These are phyloP conservation scores for Ibidorhyncha struthersii DNA, from an alignment of 2,113 vertebrate species.

Conservation along the genomic window DNA sequence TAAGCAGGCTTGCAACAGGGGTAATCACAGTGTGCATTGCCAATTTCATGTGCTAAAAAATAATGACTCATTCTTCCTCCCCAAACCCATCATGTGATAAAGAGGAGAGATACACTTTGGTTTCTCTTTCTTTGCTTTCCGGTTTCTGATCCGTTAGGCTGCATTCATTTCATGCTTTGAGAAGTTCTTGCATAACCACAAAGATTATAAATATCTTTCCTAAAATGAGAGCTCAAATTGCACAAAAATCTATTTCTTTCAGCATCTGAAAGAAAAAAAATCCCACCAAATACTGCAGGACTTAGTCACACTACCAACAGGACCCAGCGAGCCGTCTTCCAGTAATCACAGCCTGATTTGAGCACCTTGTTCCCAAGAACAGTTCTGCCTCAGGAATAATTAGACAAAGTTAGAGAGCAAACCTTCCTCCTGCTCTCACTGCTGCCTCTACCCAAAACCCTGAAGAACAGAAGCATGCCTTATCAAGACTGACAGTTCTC, in stretches of 20 bases:
- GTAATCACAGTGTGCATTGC: background rate
- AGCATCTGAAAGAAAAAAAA: background rate
- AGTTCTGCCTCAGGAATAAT: background rate
- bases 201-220: background rate
- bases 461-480: background rate
- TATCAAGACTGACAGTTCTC: background rate
- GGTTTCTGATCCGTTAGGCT: background rate
- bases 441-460: background rate
- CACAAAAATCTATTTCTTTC: background rate
- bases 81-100: background rate
- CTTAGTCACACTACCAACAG: background rate
- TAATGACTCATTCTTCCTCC: slow-evolving; percentile 31
- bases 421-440: background rate
- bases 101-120: background rate
- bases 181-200: background rate
- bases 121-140: slow-evolving; percentile 12
- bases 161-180: background rate
- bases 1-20: background rate
- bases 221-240: background rate
- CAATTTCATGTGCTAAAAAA: background rate
- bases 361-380: background rate
- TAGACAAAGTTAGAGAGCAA: background rate
- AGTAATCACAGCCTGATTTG: background rate
- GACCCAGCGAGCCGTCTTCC: background rate
- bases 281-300: background rate